Base-by-base conservation (phyloP, 2,888 invertebrate genomes). In the Pelosia muscerda region DNA sequence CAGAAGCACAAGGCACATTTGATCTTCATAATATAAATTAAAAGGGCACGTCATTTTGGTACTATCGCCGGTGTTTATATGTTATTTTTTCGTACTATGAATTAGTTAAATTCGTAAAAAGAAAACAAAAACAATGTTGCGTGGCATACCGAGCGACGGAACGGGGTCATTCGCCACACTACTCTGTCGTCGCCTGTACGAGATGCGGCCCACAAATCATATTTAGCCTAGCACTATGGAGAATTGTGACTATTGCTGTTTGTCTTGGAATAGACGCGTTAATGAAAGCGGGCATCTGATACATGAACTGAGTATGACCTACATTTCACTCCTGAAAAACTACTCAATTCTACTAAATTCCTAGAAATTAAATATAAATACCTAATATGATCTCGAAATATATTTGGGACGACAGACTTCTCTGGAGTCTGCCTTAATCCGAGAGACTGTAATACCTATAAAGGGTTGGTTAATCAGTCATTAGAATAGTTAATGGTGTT, bases 201-300 rank as follows among this genome's bases (percentile, higher is more conserved):
- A 83, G 87, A 89, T 89, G 87, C 84, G 92, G 86, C 87, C 91
- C 87, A 92, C 91, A 90, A 92, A 92, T 92, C 90, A 92, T 91
- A 90, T 92, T 92, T 91, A 92, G 91, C 88, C 83, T 86, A 86
- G 86, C 84, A 83, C 86, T 88, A 86, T 86, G 86, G 84, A 88
- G 86, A 90, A 88, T 89, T 88, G 87, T 85, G 86, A 87, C 85
- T 90, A 84, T 89, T 88, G 85, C 88, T 88, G 87, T 92, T 90
- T 90, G 87, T 90, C 87, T 90, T 88, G 87, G 88, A 90, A 89
- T 88, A 89, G 87, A 84, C 81, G 81, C 84, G 84, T 88, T 90
- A 87, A 89, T 88, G 88, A 88, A 89, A 86, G 83, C 85, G 71
- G 78, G 83, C 84, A 87, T 87, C 81, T 88, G 86, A 90, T 88